Percentiles rank a stretch among this genome's conserved stretches.
Evolutionary conservation across 2,797 vertebrate species (phyloP).

Genomic region (Hydrocynus forskahlii): DNA sequence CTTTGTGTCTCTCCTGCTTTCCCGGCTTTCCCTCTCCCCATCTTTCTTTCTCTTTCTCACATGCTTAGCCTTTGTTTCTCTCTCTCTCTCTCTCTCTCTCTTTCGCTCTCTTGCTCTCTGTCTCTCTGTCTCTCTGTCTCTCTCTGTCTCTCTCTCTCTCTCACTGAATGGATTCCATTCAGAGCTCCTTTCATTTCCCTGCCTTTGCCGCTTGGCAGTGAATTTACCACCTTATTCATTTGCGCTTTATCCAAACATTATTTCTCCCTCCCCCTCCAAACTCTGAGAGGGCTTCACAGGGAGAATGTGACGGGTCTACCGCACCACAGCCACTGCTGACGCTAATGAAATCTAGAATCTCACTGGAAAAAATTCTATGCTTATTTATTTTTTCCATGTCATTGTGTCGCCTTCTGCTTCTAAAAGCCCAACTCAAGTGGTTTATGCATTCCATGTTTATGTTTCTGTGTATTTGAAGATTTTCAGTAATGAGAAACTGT

Average conservation of each 20-base stretch:
- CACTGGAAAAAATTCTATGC: background rate
- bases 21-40: slow-evolving; percentile 15
- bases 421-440: background rate
- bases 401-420: background rate
- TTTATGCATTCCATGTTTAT: background rate
- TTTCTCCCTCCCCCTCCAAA: slow-evolving; percentile 43
- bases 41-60: slow-evolving; percentile 44
- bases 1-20: slow-evolving; percentile 14
- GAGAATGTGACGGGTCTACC: background rate
- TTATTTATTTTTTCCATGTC: background rate
- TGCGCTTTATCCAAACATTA: slow-evolving; percentile 64
- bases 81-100: slow-evolving; percentile 38
- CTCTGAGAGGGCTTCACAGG: slow-evolving; percentile 4
- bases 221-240: slow-evolving; percentile 64
- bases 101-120: slow-evolving; percentile 43
- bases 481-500: background rate
- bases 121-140: slow-evolving; percentile 26
- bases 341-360: background rate
- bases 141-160: slow-evolving; percentile 25
- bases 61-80: slow-evolving; percentile 43
- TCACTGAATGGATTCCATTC: slow-evolving; percentile 52
- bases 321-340: background rate
- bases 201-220: slow-evolving; percentile 51
- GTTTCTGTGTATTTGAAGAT: background rate
- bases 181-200: slow-evolving; percentile 46